A percentile compares a stretch with the other conserved stretches of the same genome.
phyloP scores from a whole-genome alignment of 2,113 vertebrate species.

The Podilymbus podiceps region DNA sequence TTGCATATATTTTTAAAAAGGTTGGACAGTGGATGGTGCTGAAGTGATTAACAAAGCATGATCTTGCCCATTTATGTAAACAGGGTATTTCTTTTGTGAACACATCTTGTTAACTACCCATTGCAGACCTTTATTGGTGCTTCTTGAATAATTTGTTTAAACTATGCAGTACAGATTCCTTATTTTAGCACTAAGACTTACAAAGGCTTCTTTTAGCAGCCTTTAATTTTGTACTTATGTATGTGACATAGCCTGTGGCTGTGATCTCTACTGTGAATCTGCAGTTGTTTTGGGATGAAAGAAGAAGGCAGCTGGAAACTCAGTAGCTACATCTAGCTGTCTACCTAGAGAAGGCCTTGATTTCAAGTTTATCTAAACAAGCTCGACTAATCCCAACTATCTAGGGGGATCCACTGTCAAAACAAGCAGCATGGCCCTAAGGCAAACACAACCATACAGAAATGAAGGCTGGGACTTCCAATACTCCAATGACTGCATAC shows the following conservation, averaged over 20 bases:
- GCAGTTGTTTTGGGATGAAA: constrained; percentile 94
- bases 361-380: constrained; percentile 99
- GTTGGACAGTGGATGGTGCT: background rate
- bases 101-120: constrained; percentile 56
- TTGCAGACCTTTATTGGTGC: constrained; percentile 67
- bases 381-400: constrained; percentile 99
- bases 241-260: constrained; percentile 87
- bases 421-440: constrained; percentile 98
- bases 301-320: constrained; percentile 94
- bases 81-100: constrained; percentile 54
- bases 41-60: background rate
- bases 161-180: constrained; percentile 79
- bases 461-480: constrained; percentile 85
- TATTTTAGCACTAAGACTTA: constrained; percentile 83
- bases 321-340: constrained; percentile 90
- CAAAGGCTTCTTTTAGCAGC: constrained; percentile 83
- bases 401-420: constrained; percentile 99
- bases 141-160: constrained; percentile 78
- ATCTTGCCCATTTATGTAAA: constrained; percentile 24
- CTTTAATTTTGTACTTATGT: constrained; percentile 84
- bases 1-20: background rate
- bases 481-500: constrained; percentile 82
- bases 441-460: constrained; percentile 95
- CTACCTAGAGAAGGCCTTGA: constrained; percentile 91
- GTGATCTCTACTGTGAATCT: constrained; percentile 87